These are phyloP conservation scores for Balaenoptera acutorostrata DNA, from an alignment of 2,113 vertebrate genomes.

Conservation along the genomic window DNA sequence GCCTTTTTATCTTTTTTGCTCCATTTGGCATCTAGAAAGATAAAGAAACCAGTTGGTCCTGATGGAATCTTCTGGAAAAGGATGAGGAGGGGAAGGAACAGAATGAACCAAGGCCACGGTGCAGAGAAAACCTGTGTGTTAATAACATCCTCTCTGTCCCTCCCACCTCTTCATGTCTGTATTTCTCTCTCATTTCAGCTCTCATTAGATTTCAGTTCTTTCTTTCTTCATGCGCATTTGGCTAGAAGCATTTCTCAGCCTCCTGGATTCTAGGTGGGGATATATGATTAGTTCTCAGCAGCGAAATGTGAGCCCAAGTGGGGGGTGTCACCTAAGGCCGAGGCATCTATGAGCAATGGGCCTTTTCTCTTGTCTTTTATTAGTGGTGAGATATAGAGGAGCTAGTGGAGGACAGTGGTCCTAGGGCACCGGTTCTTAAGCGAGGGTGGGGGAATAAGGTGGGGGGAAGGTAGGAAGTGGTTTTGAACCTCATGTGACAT, in stretches of 20 bases:
- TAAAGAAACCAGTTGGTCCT: background rate
- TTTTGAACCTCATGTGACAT: background rate
- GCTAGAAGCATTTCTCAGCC: background rate
- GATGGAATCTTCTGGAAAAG: background rate
- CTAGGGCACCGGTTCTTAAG: background rate
- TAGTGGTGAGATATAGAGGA: background rate
- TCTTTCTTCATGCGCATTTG: background rate
- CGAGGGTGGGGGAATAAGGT: background rate
- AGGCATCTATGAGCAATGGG: background rate
- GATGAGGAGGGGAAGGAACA: background rate
- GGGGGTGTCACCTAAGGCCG: background rate
- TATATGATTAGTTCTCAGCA: background rate
- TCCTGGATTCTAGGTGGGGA: background rate
- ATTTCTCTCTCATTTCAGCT: background rate
- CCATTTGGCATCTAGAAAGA: background rate
- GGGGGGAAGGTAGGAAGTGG: background rate
- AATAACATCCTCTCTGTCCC: background rate
- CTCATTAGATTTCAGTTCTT: background rate
- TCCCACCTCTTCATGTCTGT: fast-evolving
- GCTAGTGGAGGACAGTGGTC: too few relatives aligned
- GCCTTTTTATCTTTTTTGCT: background rate
- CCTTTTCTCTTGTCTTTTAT: background rate
- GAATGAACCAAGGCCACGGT: background rate
- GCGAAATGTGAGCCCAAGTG: background rate
- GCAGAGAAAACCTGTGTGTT: background rate